Evolutionary conservation across 2,113 vertebrate species (phyloP).

Genomic region (Tragelaphus strepsiceros): DNA sequence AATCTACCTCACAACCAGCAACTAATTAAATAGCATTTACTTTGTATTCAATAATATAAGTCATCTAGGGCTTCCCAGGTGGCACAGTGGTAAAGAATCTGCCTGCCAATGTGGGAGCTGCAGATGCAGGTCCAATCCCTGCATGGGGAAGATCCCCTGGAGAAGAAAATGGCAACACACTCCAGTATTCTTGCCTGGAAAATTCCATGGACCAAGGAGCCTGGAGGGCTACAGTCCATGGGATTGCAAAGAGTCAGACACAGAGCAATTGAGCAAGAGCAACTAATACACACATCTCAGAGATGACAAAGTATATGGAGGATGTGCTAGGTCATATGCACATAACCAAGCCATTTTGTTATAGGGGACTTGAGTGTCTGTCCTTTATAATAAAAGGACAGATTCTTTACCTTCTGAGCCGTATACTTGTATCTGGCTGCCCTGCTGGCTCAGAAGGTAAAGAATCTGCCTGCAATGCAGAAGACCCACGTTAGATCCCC

Average conservation of each 20-base stretch:
- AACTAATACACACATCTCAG: background rate
- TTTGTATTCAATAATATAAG: background rate
- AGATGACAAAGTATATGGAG: background rate
- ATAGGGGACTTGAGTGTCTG: background rate
- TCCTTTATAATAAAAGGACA: background rate
- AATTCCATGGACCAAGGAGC: background rate
- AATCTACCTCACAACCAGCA: background rate
- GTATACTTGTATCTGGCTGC: background rate
- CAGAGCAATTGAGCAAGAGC: accelerated
- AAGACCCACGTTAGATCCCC: background rate
- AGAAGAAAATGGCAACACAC: background rate
- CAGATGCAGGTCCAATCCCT: background rate
- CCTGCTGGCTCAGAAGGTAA: background rate
- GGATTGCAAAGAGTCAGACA: background rate
- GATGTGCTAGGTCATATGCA: background rate
- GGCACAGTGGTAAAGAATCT: background rate
- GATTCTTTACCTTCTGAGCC: background rate
- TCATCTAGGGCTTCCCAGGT: background rate
- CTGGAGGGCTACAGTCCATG: background rate
- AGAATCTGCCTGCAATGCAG: background rate
- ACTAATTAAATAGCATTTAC: background rate
- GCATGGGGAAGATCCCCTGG: background rate
- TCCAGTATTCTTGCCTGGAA: background rate
- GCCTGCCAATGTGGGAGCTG: accelerated
- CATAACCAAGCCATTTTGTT: background rate